Percentiles rank a stretch among this genome's conserved stretches.
Evolutionary conservation across 2,888 invertebrate species (phyloP).

Genomic region (Hypercompe scribonia): DNA sequence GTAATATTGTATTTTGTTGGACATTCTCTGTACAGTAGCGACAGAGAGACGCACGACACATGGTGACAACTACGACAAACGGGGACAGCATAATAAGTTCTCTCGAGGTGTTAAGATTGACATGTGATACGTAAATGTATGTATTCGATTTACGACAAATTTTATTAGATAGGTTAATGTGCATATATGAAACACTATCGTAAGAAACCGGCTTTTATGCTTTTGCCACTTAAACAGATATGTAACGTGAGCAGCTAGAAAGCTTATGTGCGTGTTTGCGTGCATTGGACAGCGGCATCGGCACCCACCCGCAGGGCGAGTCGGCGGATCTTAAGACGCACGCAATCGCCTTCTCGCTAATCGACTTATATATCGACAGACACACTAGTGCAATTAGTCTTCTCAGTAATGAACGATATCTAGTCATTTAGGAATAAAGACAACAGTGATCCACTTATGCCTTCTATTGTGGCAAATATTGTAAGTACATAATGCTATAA

Average conservation of each 20-base stretch:
- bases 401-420: conserved; percentile 70
- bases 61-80: conserved; percentile 67
- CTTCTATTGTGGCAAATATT: not conserved
- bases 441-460: not conserved
- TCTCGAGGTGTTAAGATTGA: conserved; percentile 68
- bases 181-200: conserved; percentile 20
- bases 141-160: conserved; percentile 61
- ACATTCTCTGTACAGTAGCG: conserved; percentile 64
- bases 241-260: conserved; percentile 51
- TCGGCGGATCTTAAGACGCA: conserved; percentile 70
- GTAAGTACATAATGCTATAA: not conserved
- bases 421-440: conserved; percentile 55
- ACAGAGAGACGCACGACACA: conserved; percentile 66
- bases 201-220: conserved; percentile 39
- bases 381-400: conserved; percentile 75
- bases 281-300: conserved; percentile 56
- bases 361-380: conserved; percentile 74
- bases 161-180: conserved; percentile 46
- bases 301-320: conserved; percentile 57
- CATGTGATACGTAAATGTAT: conserved; percentile 70
- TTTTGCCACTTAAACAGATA: conserved; percentile 30
- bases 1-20: conserved; percentile 63
- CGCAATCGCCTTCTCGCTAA: conserved; percentile 80
- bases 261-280: conserved; percentile 71
- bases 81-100: conserved; percentile 73